Evolutionary conservation across 2,797 vertebrate species (phyloP).

Genomic region (Zalophus californianus): DNA sequence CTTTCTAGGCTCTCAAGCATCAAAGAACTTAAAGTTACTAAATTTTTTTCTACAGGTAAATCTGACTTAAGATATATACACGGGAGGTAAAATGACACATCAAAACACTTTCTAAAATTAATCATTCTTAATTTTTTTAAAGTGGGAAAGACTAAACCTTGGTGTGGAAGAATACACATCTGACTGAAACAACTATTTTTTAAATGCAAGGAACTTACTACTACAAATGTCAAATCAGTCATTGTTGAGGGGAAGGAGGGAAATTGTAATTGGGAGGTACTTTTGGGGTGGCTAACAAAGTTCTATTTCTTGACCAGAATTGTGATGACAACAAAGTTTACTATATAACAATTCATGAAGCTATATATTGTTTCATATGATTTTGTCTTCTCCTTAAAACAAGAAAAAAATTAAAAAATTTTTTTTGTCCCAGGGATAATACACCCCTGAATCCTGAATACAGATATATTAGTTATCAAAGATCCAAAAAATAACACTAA

Average conservation of each 20-base stretch:
- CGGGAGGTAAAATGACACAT: background rate
- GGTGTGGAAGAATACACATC: background rate
- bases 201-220: slow-evolving; percentile 9
- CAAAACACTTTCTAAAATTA: slow-evolving; percentile 48
- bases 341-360: background rate
- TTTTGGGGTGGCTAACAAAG: background rate
- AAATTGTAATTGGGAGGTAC: background rate
- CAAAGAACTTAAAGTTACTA: background rate
- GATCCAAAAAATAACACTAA: slow-evolving; percentile 19
- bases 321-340: slow-evolving; percentile 26
- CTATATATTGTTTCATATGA: background rate
- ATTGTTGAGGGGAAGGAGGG: background rate
- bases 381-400: slow-evolving; percentile 12
- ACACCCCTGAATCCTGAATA: background rate
- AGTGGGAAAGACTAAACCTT: background rate
- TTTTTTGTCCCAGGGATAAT: background rate
- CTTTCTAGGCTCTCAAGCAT: slow-evolving; percentile 24
- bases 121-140: background rate
- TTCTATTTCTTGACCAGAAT: background rate
- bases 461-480: background rate
- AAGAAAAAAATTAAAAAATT: background rate
- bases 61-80: slow-evolving; percentile 5
- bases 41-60: background rate
- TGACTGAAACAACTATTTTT: background rate
- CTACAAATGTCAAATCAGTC: background rate